Evolutionary conservation across 2,797 vertebrate genomes (phyloP), one percentile per base, ranked within the genome.

Genomic region (Ispidina picta): DNA sequence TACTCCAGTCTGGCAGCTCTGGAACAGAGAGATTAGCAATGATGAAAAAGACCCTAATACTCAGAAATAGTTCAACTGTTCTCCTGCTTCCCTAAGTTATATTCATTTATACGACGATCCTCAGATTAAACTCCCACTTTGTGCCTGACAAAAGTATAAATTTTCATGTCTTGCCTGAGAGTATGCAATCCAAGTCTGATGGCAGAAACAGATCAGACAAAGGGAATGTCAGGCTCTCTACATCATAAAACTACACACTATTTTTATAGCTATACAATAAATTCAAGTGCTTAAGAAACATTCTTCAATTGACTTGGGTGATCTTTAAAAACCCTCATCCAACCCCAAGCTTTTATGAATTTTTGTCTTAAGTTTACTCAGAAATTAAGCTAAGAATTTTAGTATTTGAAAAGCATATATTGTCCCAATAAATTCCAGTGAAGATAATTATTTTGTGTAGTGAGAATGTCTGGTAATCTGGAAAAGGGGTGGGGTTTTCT

Each of bases 1-100:
- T 19, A 94, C 88, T 93, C 76, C 95, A 65, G 81, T 43, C 78
- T 93, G 96, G 79, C 91, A 95, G 68, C 89, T 96, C 97, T 98
- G 93, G 26, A 96, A 71, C 15, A 83, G 51, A 93, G 49, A 94
- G 69, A 82, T 2, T 1, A 68, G n/a, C n/a, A 68, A 12, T 49
- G 59, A 86, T 69, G 35, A 62, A 39, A 78, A 88, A 33, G 43
- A 70, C 11, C 2, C 12, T 8, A 29, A 49, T 4, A 56, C 3
- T 22, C 41, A 56, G 35, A 55, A 78, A 54, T 6, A 39, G 15
- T 31, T 80, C 5, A 73, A 44, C 35, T 37, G 26, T 37, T 54
- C 37, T 35, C 52, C 58, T 44, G n/a, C 55, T 79, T 46, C 39
- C 71, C 63, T n/a, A 56, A 48, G 41, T 59, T 80, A 56, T 75